Base-by-base conservation (phyloP, 2,888 invertebrate species). In the Exocentrus adspersus region DNA sequence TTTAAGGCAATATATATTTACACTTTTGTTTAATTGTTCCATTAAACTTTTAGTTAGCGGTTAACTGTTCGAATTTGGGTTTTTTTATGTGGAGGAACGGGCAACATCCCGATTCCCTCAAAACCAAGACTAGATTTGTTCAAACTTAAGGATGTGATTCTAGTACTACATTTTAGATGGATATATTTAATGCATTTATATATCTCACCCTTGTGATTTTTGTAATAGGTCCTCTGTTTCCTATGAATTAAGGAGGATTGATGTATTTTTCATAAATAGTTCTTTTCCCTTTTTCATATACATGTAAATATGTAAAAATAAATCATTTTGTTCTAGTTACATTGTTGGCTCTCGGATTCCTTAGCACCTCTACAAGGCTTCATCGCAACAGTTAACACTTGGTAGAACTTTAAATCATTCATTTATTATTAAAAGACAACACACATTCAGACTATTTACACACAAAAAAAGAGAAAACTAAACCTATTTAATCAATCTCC, bases 401-500 rank as follows among this genome's bases (percentile, higher is more conserved):
- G n/a, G n/a, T n/a, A n/a, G n/a, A n/a, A n/a, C n/a, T n/a, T n/a
- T n/a, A n/a, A n/a, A n/a, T n/a, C n/a, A n/a, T n/a, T n/a, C n/a
- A n/a, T n/a, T n/a, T n/a, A n/a, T n/a, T n/a, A n/a, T n/a, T n/a
- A n/a, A n/a, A n/a, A n/a, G n/a, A n/a, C n/a, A n/a, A n/a, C n/a
- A n/a, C n/a, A n/a, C n/a, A n/a, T n/a, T n/a, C n/a, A n/a, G n/a
- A n/a, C n/a, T n/a, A n/a, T n/a, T n/a, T n/a, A n/a, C n/a, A n/a
- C n/a, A n/a, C n/a, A n/a, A n/a, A n/a, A n/a, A n/a, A n/a, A n/a
- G n/a, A n/a, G n/a, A n/a, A n/a, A n/a, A n/a, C n/a, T n/a, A 48
- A 3, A 48, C 17, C 2, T n/a, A 57, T 12, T 7, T 80, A 80
- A 79, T 97, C 96, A 72, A 98, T 93, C 87, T 99, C 98, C 30